Evolutionary conservation across 2,797 vertebrate genomes (phyloP).

Genomic region (Sebastes variabilis): DNA sequence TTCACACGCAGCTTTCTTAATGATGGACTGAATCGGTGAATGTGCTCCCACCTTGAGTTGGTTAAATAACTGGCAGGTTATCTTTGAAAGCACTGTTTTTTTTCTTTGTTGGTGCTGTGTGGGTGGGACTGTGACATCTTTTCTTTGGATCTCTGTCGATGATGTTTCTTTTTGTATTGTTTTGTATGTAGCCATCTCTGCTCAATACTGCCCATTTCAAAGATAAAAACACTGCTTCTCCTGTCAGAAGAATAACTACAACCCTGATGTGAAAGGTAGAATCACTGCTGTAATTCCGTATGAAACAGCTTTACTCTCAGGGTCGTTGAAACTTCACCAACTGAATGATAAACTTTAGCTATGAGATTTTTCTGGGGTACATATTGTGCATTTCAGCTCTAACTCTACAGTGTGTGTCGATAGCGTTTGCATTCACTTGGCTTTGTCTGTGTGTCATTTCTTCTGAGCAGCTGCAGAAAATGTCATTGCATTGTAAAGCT

Average conservation of each 20-base stretch:
- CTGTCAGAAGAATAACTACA: background rate
- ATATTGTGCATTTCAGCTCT: background rate
- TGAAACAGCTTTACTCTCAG: background rate
- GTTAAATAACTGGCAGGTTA: background rate
- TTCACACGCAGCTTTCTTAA: background rate
- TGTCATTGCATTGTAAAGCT: background rate
- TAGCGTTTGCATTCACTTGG: background rate
- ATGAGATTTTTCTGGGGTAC: background rate
- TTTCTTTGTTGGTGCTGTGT: background rate
- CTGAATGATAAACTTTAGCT: background rate
- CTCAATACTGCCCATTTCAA: background rate
- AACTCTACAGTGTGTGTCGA: background rate
- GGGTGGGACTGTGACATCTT: background rate
- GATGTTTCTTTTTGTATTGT: background rate
- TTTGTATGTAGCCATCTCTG: too few species aligned
- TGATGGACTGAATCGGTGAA: background rate
- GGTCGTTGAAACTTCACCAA: background rate
- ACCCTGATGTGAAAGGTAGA: background rate
- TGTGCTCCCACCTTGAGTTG: background rate
- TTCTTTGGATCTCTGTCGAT: too few species aligned
- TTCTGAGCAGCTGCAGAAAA: background rate
- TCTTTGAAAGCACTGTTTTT: background rate
- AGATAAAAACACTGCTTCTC: background rate
- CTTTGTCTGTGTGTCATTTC: background rate
- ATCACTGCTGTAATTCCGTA: background rate